phyloP scores from a whole-genome alignment of 2,888 invertebrate genomes.

The Nomada fucata region DNA sequence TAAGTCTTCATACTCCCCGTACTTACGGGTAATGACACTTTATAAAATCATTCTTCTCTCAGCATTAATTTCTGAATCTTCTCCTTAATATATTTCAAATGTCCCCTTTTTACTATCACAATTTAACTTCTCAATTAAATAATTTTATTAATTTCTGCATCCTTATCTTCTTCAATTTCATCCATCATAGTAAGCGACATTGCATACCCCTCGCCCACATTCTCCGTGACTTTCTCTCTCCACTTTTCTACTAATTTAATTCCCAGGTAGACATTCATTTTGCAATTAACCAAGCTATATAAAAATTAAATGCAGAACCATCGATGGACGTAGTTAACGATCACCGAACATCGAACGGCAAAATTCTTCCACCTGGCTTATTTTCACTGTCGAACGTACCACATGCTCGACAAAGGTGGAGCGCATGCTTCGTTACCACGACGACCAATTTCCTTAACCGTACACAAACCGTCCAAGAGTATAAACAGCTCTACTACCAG shows the following conservation, averaged over 20 bases:
- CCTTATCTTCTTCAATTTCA: no score
- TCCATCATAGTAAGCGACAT: no score
- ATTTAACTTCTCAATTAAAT: no score
- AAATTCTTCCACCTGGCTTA: neutral
- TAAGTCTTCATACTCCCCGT: no score
- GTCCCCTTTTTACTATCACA: no score
- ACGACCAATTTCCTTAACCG: conserved; percentile 42
- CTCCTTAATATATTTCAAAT: no score
- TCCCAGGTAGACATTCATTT: neutral
- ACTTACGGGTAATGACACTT: no score
- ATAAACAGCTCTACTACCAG: neutral
- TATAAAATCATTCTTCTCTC: no score
- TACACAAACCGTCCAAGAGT: conserved; percentile 40
- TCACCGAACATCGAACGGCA: neutral
- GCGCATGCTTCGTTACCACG: conserved; percentile 65
- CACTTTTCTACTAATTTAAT: neutral
- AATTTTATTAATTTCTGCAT: no score
- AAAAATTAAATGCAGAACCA: neutral
- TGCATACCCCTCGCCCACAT: no score
- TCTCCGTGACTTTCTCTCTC: no score
- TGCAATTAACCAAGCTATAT: neutral
- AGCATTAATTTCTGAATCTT: no score
- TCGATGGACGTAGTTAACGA: neutral
- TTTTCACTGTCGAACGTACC: conserved; percentile 1
- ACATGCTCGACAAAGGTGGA: conserved; percentile 29